These are phyloP conservation scores for Catalaphyllia jardinei DNA, from an alignment of 64 coral and sea anemone species.

Conservation along the genomic window DNA sequence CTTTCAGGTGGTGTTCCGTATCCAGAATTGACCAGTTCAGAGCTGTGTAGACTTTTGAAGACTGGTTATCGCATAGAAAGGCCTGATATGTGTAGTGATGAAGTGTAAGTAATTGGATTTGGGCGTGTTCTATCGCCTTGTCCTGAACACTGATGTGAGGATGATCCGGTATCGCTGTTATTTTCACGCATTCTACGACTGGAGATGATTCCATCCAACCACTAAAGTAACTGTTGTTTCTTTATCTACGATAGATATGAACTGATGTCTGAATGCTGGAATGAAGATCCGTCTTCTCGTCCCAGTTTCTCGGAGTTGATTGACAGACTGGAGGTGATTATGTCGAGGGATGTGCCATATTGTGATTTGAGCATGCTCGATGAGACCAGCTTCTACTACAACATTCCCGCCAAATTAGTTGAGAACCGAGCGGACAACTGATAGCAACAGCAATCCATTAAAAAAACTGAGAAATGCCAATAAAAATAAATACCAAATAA, in stretches of 20 bases:
- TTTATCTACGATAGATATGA: constrained; percentile 55
- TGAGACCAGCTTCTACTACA: neutral
- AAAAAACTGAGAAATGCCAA: too few relatives aligned
- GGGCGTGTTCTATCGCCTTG: too few relatives aligned
- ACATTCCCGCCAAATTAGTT: neutral
- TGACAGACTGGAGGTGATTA: neutral
- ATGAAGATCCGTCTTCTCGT: neutral
- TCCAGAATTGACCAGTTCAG: neutral
- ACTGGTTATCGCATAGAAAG: constrained; percentile 13
- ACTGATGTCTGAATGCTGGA: constrained; percentile 61
- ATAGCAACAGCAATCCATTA: neutral
- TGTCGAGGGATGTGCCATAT: neutral
- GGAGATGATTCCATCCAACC: neutral
- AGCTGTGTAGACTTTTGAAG: neutral
- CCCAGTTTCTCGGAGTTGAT: neutral
- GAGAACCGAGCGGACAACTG: neutral
- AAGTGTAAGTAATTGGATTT: neutral
- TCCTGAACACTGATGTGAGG: neutral
- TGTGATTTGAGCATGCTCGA: neutral
- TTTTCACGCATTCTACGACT: neutral
- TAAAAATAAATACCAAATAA: too few relatives aligned
- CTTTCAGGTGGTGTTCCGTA: neutral
- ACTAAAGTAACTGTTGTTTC: neutral
- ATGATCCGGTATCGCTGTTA: neutral
- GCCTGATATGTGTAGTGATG: constrained; percentile 13